Evolutionary conservation across 2,113 vertebrate species (phyloP), one percentile per base, ranked within the genome.

Genomic region (Alligator sinensis): DNA sequence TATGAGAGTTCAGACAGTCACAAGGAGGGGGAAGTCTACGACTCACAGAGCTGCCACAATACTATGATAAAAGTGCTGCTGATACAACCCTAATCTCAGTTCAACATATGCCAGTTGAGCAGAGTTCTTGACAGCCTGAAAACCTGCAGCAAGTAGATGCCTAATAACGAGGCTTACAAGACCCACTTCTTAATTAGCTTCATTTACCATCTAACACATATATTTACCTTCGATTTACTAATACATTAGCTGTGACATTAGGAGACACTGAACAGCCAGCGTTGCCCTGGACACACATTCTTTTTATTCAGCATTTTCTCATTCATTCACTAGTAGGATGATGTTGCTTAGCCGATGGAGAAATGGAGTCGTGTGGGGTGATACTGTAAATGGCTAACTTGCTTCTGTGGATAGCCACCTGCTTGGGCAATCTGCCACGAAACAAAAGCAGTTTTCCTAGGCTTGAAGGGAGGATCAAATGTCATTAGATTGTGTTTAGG

Each of bases 401-500:
- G 9, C 8, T 9, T 12, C 30, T 19, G 25, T 6, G 22, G 61
- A 58, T 14, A 18, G 38, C 1, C 5, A 57, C 70, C n/a, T n/a
- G 24, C 17, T 62, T 28, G 25, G 61, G 15, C 38, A 11, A 25
- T 80, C 57, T 84, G 1, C 1, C 47, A 25, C 47, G n/a, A 11
- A 77, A 28, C 16, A 82, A 70, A 64, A 0, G 25, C 24, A 7
- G 47, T 25, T 76, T 76, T 47, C 74, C 47, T 14, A 8, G 47
- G 1, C 38, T 38, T 22, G 55, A 81, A 57, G 68, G n/a, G 77
- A 80, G 61, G 19, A 57, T 76, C 80, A 80, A 22, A 47, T 47
- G 21, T 47, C 38, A 74, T 12, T 62, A 2, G 0, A 54, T 2
- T 0, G 0, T 70, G n/a, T 25, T 77, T 21, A 63, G 70, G 21